Evolutionary conservation across 2,888 invertebrate genomes (phyloP), one percentile per base, ranked within the genome.

Genomic region (Platycnemis pennipes): DNA sequence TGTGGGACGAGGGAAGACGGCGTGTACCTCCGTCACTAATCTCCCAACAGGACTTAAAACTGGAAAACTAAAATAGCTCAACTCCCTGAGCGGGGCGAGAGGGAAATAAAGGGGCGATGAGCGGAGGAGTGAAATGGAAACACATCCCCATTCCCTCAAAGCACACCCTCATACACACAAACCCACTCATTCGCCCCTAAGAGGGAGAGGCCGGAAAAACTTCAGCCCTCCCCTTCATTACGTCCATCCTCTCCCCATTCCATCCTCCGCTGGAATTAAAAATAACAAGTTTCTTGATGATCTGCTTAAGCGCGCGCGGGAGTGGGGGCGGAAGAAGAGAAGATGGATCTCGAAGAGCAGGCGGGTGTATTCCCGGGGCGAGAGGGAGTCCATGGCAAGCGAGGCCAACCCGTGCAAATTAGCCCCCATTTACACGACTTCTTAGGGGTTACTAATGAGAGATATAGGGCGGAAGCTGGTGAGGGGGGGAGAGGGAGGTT

Each of bases 381-480:
- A 8, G 37, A 88, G 89, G 42, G 42, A 16, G 89, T 63, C 7
- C 42, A 89, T 49, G 56, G 56, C 8, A 91, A 44, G 91, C 42
- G 44, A 45, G 45, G 63, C 44, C 53, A 37, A 56, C 7, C 37
- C 44, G 91, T 44, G 91, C 91, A 91, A 91, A 91, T 91, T 91
- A 91, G 91, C 44, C 45, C 91, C 63, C 91, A 91, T 91, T 91
- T 91, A 63, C 91, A 63, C 91, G 91, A 91, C 91, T 91, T 91
- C 77, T 37, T 56, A 56, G 69, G 42, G 63, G 42, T 91, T 63
- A 91, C 91, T 91, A 91, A 91, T 91, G 91, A 91, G 91, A 91
- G 89, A 89, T 63, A 91, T 91, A 91, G 69, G 91, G 91, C 56
- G 89, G 89, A 89, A 63, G 89, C 89, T 13, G 56, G 37, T 11